Percentiles rank a stretch among this genome's conserved stretches.
These are phyloP conservation scores for Bombus fervidus DNA, from an alignment of 1,140 invertebrate genomes.

Conservation along the genomic window DNA sequence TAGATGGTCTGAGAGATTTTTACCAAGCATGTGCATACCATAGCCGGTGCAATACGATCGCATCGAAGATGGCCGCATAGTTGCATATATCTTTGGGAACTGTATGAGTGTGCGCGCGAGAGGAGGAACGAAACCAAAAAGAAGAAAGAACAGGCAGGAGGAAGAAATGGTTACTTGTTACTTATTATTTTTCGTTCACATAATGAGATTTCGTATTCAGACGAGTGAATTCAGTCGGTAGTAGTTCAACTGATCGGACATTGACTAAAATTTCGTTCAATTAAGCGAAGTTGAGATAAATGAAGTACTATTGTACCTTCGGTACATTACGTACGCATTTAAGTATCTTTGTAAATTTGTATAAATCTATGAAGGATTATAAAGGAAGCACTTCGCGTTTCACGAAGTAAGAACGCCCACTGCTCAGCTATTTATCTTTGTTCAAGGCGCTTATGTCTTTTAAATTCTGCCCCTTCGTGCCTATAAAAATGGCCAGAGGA, in stretches of 20 bases:
- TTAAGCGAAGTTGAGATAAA: too few relatives aligned
- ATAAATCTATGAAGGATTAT: background rate
- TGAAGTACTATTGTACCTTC: too few relatives aligned
- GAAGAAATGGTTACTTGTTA: too few relatives aligned
- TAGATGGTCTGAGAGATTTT: background rate
- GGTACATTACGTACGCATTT: background rate
- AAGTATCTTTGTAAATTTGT: background rate
- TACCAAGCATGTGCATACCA: background rate
- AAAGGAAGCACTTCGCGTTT: background rate
- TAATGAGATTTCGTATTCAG: too few relatives aligned
- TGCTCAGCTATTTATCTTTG: background rate
- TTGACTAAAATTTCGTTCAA: too few relatives aligned
- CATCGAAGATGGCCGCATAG: constrained; percentile 74
- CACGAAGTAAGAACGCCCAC: background rate
- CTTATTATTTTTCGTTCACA: too few relatives aligned
- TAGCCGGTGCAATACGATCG: constrained; percentile 42
- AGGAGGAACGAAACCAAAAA: too few relatives aligned
- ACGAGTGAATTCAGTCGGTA: too few relatives aligned
- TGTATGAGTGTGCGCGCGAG: too few relatives aligned
- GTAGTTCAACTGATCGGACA: too few relatives aligned
- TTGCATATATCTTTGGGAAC: constrained; percentile 69
- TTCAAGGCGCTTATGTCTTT: background rate
- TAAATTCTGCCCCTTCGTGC: background rate
- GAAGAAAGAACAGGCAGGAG: too few relatives aligned
- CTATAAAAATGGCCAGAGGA: background rate